Evolutionary conservation across 1,140 invertebrate species (phyloP).

Genomic region (Cotesia glomerata): DNA sequence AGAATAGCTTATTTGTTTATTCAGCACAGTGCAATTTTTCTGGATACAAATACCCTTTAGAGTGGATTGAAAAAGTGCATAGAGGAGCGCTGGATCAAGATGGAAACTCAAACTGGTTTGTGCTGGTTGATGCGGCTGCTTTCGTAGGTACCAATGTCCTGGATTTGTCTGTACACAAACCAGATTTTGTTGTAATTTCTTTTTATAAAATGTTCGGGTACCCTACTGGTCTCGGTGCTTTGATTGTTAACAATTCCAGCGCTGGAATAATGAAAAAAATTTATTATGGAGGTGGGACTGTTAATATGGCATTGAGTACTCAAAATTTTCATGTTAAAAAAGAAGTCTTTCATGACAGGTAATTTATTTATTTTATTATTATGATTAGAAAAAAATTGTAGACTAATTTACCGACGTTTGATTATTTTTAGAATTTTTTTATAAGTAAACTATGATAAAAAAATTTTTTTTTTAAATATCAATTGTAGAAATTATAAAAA

Average conservation of each 20-base stretch:
- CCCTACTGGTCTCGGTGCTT: conserved; percentile 90
- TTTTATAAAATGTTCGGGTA: conserved; percentile 99
- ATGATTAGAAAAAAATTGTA: not conserved
- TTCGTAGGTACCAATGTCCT: conserved; percentile 81
- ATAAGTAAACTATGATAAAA: not conserved
- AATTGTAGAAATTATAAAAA: too few relatives aligned
- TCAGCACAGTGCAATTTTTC: conserved; percentile 96
- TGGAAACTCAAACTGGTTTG: conserved; percentile 70
- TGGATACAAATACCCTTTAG: conserved; percentile 85
- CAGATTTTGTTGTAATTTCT: conserved; percentile 91
- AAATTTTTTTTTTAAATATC: too few relatives aligned
- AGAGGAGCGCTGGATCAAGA: conserved; percentile 65
- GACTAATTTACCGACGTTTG: not conserved
- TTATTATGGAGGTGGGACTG: conserved; percentile 93
- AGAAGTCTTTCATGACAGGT: conserved; percentile 74
- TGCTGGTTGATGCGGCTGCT: conserved; percentile 86
- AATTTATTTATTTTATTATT: conserved; percentile 30
- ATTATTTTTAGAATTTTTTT: conserved; percentile 9
- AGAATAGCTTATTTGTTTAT: conserved; percentile 83
- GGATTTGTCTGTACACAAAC: conserved; percentile 74
- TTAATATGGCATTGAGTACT: conserved; percentile 78
- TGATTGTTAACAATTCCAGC: conserved; percentile 79
- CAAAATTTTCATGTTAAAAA: conserved; percentile 75
- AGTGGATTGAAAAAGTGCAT: conserved; percentile 74
- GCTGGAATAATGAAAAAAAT: conserved; percentile 71